Evolutionary conservation across 2,888 invertebrate genomes (phyloP), one percentile per base, ranked within the genome.

Genomic region (Rotaria magnacalcarata): DNA sequence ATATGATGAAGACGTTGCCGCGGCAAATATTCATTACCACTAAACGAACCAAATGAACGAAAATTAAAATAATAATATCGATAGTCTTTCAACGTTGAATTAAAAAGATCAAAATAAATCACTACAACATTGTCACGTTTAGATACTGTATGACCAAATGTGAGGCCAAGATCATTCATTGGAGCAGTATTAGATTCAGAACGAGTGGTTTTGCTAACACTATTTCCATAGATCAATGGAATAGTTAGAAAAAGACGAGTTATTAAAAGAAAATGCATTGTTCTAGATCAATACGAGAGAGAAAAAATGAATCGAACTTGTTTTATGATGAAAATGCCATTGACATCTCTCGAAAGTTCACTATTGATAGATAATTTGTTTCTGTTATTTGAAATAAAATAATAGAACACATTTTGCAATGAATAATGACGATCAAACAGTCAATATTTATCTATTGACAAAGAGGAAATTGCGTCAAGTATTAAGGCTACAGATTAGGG

Each of bases 31-130:
- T 47, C 47, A 47, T 1, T 80, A 47, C 47, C 47, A 67, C 24
- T 14, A 21, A 21, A 8, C 3, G 80, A n/a, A n/a, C 41, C 47
- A n/a, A 80, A 80, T 80, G n/a, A 24, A 47, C 80, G 80, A 80
- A 80, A 47, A 47, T 47, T 34, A 47, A 19, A 80, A 47, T 80
- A 80, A 47, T 80, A 80, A n/a, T n/a, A 80, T 47, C 80, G 80
- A 80, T 80, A 80, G 24, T 43, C 80, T 34, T 41, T 34, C 1
- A 67, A 16, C 19, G 67, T 34, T 34, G 41, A 41, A 67, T 67
- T 67, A 5, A 34, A 67, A 2, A 67, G 5, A 67, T 67, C 67
- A 7, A 67, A 67, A 67, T 67, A 67, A 16, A 67, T 67, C 2
- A 27, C 2, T 1, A 67, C 19, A 5, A 34, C 19, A 34, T 67